Evolutionary conservation across 2,888 invertebrate genomes (phyloP).

Genomic region (Kryphioiulus occultus): DNA sequence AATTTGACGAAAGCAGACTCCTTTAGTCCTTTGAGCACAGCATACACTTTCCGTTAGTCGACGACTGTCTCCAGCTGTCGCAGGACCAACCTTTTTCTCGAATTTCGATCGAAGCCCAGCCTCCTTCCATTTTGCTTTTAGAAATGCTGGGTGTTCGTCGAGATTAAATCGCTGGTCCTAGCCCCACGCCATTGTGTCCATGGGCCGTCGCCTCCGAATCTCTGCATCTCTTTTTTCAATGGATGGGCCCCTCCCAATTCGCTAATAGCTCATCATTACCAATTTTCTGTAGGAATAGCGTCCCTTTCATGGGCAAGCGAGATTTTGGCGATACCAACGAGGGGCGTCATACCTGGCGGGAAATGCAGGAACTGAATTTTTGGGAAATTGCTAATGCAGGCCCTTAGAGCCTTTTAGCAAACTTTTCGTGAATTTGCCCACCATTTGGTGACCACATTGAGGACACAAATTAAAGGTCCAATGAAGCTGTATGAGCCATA

Average conservation of each 20-base stretch:
- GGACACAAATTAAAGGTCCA: too few relatives aligned
- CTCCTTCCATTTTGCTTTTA: background rate
- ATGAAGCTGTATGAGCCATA: too few relatives aligned
- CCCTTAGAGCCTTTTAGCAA: too few relatives aligned
- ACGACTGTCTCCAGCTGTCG: conserved; percentile 10
- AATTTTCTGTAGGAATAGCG: background rate
- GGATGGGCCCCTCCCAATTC: background rate
- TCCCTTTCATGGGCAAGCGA: background rate
- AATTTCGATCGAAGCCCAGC: background rate
- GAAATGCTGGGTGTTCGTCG: conserved; percentile 2
- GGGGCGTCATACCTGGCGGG: background rate
- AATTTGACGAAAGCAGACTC: background rate
- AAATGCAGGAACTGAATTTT: background rate
- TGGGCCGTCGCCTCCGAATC: background rate
- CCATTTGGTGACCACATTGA: background rate
- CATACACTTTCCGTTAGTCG: background rate
- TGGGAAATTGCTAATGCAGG: too few relatives aligned
- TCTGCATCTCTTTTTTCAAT: background rate
- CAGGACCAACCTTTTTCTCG: background rate
- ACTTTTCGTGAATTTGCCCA: too few relatives aligned
- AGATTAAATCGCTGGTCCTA: background rate
- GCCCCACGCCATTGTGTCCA: conserved; percentile 2
- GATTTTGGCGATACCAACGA: background rate
- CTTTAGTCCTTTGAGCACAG: too few relatives aligned
- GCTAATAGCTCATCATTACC: conserved; percentile 17